Evolutionary conservation across 2,888 invertebrate genomes (phyloP).

Genomic region (Caenorhabditis parvicauda): DNA sequence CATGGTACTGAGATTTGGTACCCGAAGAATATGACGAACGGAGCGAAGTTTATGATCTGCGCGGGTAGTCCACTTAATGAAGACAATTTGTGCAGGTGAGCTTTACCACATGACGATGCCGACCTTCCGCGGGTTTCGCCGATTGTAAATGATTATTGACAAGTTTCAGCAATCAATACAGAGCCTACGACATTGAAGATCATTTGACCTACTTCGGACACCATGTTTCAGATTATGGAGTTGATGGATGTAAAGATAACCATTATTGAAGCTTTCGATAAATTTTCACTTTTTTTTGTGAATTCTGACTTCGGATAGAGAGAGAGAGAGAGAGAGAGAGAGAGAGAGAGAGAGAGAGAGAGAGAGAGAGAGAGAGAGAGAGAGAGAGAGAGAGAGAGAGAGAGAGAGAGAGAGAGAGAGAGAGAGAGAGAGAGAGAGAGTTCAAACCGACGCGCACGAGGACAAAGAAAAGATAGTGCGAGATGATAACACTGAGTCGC

Average conservation of each 20-base stretch:
- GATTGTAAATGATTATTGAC: too few species aligned
- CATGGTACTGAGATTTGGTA: conserved; percentile 60
- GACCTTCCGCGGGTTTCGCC: too few species aligned
- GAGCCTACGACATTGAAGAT: conserved; percentile 48
- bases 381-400: too few species aligned
- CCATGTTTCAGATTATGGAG: conserved; percentile 50
- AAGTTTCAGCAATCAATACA: conserved; percentile 19
- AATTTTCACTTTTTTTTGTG: neutral
- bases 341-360: neutral
- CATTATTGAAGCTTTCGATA: neutral
- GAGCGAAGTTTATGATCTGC: conserved; percentile 43
- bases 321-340: too few species aligned
- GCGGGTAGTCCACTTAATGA: conserved; percentile 53
- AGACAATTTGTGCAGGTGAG: conserved; percentile 52
- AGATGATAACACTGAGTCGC: too few species aligned
- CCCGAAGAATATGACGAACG: conserved; percentile 42
- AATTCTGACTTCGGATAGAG: neutral
- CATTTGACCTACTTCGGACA: conserved; percentile 55
- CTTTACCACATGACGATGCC: neutral
- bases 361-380: too few species aligned
- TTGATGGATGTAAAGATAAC: conserved; percentile 39
- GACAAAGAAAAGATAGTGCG: too few species aligned
- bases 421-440: too few species aligned
- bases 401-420: too few species aligned
- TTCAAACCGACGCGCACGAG: too few species aligned